Evolutionary conservation across 2,113 vertebrate species (phyloP).

Genomic region (Scophthalmus maximus): DNA sequence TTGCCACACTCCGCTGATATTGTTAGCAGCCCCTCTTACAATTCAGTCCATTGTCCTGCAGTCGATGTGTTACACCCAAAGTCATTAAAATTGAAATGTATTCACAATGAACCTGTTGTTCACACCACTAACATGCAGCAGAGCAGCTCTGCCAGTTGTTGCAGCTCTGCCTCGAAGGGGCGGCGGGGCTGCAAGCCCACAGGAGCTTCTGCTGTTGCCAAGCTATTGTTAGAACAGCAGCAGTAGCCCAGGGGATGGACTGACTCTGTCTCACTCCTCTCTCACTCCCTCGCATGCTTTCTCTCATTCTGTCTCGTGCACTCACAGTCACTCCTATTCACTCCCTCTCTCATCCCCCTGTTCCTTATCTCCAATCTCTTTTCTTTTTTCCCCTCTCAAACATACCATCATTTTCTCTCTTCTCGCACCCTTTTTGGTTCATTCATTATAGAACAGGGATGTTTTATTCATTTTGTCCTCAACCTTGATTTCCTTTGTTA

Average conservation of each 20-base stretch:
- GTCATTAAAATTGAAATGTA: conserved; percentile 57
- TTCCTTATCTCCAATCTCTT: conserved; percentile 3
- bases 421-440: conserved; percentile 28
- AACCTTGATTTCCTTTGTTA: conserved; percentile 61
- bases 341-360: conserved; percentile 34
- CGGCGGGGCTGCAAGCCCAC: conserved; percentile 57
- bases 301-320: conserved; percentile 40
- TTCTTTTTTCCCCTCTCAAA: conserved; percentile 6
- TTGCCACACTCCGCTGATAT: background rate
- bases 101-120: conserved; percentile 44
- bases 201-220: conserved; percentile 70
- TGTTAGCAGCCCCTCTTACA: conserved; percentile 26
- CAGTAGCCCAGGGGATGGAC: conserved; percentile 68
- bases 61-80: conserved; percentile 25
- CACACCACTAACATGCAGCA: conserved; percentile 40
- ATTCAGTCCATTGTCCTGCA: conserved; percentile 36
- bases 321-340: conserved; percentile 29
- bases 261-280: conserved; percentile 53
- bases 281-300: conserved; percentile 25
- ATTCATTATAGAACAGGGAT: conserved; percentile 70
- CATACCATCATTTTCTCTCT: conserved; percentile 19
- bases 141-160: conserved; percentile 58
- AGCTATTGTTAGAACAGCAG: conserved; percentile 78
- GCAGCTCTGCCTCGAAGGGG: conserved; percentile 58
- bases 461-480: conserved; percentile 73